Base-by-base conservation (phyloP, 2,888 invertebrate genomes). In the Drosophila recens region DNA sequence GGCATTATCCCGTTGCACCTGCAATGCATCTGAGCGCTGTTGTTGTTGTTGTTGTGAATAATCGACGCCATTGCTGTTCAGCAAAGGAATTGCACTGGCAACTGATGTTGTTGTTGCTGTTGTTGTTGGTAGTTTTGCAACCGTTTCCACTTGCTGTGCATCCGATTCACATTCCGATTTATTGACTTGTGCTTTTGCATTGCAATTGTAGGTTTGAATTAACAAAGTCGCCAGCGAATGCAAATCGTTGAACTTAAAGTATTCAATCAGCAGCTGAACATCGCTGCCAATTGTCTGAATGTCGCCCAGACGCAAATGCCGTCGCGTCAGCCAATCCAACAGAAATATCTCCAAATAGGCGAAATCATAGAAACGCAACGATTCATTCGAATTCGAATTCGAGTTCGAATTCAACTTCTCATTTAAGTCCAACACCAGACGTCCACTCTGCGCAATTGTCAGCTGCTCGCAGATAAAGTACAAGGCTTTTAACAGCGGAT, bases 401-500 rank as follows among this genome's bases (percentile, higher is more conserved):
- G n/a, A n/a, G n/a, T n/a, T n/a, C n/a, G n/a, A 17, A 2, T 36
- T 38, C n/a, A 79, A 67, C 58, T 76, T 67, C 13, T 90, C 88
- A 36, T 81, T 82, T 6, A 90, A 67, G 1, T 75, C 71, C 5
- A 89, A 43, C 0, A 92, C 82, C 2, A 92, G 69, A 5, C 78
- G 67, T 0, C 84, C 82, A 0, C 91, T 90, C 72, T 93, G 89
- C 0, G 74, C 74, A 0, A 76, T 67, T 0, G 90, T 83, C 54
- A 94, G 80, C 54, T 91, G 87, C 67, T 94, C 94, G 67, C 93
- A 93, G 15, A 94, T 80, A 3, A 79, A 61, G 80, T 93, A 94
- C 3, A 94, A 76, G 0, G 90, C 90, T 87, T 94, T 94, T 4
- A 93, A 84, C 15, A 93, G 64, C 11, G 92, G 92, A 83, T 93